These are phyloP conservation scores for Pelobates cultripes DNA, from an alignment of 2,797 vertebrate genomes.

Conservation along the genomic window DNA sequence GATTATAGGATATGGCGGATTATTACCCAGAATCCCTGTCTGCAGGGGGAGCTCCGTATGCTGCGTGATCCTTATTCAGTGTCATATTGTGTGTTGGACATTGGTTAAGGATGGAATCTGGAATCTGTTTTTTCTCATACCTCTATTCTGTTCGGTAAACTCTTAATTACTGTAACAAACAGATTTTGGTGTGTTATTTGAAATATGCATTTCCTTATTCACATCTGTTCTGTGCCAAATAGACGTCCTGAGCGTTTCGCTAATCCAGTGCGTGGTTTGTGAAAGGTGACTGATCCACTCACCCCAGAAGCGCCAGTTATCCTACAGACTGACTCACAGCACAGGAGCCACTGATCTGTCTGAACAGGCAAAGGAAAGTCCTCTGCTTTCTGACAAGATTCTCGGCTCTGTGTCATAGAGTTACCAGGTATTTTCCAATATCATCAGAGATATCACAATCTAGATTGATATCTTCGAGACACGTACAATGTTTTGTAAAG, in stretches of 20 bases:
- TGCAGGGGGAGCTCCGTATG: too few species aligned
- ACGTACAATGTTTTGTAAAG: not conserved
- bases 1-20: slow-evolving; percentile 5
- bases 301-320: not conserved
- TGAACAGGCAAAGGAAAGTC: slow-evolving; percentile 17
- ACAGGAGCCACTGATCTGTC: not conserved
- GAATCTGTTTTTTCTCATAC: too few species aligned
- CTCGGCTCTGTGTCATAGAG: slow-evolving; percentile 17
- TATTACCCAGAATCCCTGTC: not conserved
- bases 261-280: not conserved
- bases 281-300: not conserved
- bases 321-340: not conserved
- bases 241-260: not conserved
- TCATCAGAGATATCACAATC: slow-evolving; percentile 13
- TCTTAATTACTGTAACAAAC: too few species aligned
- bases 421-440: slow-evolving; percentile 30
- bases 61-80: too few species aligned
- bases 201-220: too few species aligned
- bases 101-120: too few species aligned
- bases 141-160: too few species aligned
- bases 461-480: not conserved
- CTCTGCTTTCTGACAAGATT: slow-evolving; percentile 1
- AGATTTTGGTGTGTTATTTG: too few species aligned
- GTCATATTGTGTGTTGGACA: too few species aligned
- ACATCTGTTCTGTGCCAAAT: too few species aligned